A percentile compares a stretch with the other conserved stretches of the same genome.
Conservation (phyloP, 2,888 invertebrate genomes). For the Platycnemis pennipes region DNA sequence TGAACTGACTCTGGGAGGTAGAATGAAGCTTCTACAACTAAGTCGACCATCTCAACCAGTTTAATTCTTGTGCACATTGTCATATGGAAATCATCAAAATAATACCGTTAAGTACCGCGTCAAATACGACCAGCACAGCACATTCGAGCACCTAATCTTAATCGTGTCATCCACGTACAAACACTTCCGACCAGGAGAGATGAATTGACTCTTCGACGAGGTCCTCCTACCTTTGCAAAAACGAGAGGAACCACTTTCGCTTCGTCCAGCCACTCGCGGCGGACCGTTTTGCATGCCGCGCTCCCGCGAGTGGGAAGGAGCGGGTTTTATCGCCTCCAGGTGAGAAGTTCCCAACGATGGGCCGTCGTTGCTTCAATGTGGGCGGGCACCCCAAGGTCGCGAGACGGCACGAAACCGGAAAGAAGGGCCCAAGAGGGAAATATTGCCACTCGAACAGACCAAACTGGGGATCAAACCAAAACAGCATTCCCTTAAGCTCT, state of each 20-base stretch:
- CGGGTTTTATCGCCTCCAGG: background rate
- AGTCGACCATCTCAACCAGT: too few species aligned
- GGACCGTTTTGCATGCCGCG: background rate
- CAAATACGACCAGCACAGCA: too few species aligned
- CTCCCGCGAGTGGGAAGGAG: background rate
- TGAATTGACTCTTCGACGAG: too few species aligned
- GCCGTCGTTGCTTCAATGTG: background rate
- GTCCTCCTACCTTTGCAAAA: background rate
- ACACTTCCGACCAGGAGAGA: too few species aligned
- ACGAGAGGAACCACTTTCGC: background rate
- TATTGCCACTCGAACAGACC: too few species aligned
- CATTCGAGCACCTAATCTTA: too few species aligned
- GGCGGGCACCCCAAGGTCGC: background rate
- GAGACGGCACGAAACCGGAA: background rate
- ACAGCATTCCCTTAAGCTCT: background rate
- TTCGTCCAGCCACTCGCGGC: background rate
- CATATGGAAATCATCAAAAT: too few species aligned
- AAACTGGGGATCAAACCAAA: background rate
- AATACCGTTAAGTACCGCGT: too few species aligned
- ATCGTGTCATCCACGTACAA: too few species aligned
- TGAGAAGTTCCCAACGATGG: background rate
- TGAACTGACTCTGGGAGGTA: too few species aligned
- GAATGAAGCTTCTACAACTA: too few species aligned
- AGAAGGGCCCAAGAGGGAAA: background rate
- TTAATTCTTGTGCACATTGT: too few species aligned